A percentile compares a stretch with the other conserved stretches of the same genome.
These are phyloP conservation scores for Brenthis hecate DNA, from an alignment of 2,888 invertebrate species.

Conservation along the genomic window DNA sequence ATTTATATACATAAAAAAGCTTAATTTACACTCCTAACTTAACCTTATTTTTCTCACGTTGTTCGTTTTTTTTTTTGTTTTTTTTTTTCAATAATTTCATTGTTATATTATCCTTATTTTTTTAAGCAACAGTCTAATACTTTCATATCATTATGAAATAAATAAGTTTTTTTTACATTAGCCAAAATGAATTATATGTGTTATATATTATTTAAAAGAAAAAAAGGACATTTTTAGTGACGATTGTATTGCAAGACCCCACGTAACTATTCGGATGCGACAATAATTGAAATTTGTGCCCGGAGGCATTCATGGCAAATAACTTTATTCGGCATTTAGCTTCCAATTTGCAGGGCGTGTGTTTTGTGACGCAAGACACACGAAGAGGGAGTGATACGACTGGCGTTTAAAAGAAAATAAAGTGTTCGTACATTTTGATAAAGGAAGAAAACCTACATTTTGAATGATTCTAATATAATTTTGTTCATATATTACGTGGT, in stretches of 20 bases:
- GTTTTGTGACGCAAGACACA: constrained; percentile 58
- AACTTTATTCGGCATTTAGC: constrained; percentile 81
- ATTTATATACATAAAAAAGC: no score
- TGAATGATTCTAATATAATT: no score
- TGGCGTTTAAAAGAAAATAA: constrained; percentile 30
- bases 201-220: not conserved
- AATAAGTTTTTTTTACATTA: no score
- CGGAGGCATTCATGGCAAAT: constrained; percentile 82
- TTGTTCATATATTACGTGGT: no score
- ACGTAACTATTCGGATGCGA: constrained; percentile 80
- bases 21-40: no score
- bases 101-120: no score
- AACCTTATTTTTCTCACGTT: no score
- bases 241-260: constrained; percentile 62
- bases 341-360: constrained; percentile 69
- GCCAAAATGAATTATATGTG: not conserved
- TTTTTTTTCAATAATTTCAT: no score
- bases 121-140: no score
- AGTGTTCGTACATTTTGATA: not conserved
- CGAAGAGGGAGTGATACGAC: constrained; percentile 38
- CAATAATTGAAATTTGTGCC: constrained; percentile 83
- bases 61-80: no score
- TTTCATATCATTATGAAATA: no score
- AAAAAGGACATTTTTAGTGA: constrained; percentile 32
- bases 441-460: no score